These are phyloP conservation scores for Sphaeridia pumilis DNA, from an alignment of 2,888 invertebrate genomes.

Conservation along the genomic window DNA sequence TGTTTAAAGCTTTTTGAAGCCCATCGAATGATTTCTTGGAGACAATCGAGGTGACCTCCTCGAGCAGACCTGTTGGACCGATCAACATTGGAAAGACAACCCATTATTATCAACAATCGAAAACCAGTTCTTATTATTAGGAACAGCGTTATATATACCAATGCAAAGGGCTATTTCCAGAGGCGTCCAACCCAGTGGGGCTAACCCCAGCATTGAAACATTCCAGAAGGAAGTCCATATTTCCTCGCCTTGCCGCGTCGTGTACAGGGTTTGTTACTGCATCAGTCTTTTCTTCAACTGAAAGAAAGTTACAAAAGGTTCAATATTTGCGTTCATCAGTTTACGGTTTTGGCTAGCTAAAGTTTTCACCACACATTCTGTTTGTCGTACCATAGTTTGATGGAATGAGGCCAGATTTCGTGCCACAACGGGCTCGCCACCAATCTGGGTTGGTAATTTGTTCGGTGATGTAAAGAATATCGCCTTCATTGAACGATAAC, in stretches of 20 bases:
- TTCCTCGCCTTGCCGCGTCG: conserved; percentile 55
- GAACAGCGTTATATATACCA: conserved; percentile 41
- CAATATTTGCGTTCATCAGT: no score
- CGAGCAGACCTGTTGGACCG: conserved; percentile 17
- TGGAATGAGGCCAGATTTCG: conserved; percentile 48
- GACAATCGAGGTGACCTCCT: conserved; percentile 25
- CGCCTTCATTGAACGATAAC: conserved; percentile 53
- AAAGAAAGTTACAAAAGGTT: no score
- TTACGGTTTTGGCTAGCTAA: no score
- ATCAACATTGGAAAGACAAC: no score
- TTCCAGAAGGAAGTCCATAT: conserved; percentile 48
- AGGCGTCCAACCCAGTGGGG: conserved; percentile 52
- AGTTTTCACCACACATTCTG: no score
- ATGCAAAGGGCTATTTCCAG: conserved; percentile 53
- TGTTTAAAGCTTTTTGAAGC: conserved; percentile 19
- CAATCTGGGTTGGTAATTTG: conserved; percentile 40
- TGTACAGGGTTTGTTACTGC: conserved; percentile 51
- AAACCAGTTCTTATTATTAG: no score
- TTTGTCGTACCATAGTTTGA: conserved; percentile 51
- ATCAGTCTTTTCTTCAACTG: conserved; percentile 48
- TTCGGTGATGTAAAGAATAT: conserved; percentile 46
- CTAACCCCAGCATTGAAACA: conserved; percentile 51
- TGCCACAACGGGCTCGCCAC: conserved; percentile 49
- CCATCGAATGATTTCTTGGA: conserved; percentile 20
- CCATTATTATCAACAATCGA: no score